phyloP scores from a whole-genome alignment of 2,888 invertebrate species.

The Tuberolachnus salignus region DNA sequence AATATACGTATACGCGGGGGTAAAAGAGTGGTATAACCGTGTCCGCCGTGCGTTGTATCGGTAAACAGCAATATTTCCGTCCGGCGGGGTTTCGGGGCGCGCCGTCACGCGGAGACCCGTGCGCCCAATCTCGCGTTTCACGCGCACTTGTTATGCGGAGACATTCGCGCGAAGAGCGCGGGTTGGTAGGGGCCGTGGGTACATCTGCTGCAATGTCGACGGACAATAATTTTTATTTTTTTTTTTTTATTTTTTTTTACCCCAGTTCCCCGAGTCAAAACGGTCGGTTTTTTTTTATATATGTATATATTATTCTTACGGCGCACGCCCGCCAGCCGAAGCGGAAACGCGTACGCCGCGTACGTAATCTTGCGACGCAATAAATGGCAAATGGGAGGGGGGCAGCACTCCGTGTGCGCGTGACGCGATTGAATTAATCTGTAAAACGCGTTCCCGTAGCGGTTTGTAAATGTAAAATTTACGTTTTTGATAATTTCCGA shows the following conservation, averaged over 20 bases:
- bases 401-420: background rate
- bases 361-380: background rate
- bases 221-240: background rate
- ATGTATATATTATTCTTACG: conserved; percentile 25
- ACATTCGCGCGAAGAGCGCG: background rate
- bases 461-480: too few relatives aligned
- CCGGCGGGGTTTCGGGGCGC: background rate
- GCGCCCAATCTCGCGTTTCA: conserved; percentile 16
- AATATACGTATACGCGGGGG: background rate
- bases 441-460: background rate
- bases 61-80: conserved; percentile 1
- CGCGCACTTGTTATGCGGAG: conserved; percentile 10
- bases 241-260: too few relatives aligned
- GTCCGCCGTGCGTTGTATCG: conserved; percentile 2
- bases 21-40: background rate
- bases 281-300: background rate
- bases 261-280: too few relatives aligned
- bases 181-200: too few relatives aligned
- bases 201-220: conserved; percentile 1
- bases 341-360: background rate
- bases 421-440: background rate
- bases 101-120: background rate
- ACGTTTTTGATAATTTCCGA: too few relatives aligned
- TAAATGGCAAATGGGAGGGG: background rate
- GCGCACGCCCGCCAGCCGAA: background rate